These are phyloP conservation scores for Temnothorax curvispinosus DNA, from an alignment of 1,140 invertebrate species.

Conservation along the genomic window DNA sequence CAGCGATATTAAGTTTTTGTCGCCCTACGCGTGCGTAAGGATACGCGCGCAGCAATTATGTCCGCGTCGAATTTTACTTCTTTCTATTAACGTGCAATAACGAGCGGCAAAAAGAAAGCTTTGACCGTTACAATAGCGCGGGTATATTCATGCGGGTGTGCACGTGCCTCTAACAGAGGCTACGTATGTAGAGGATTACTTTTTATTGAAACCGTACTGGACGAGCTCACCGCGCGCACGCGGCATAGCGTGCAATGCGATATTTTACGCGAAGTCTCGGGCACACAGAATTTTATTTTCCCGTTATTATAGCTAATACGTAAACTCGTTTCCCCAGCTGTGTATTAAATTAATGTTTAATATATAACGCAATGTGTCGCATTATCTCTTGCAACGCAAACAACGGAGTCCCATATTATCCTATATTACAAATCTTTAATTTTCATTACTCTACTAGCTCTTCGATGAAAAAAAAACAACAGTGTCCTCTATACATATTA, in stretches of 20 bases:
- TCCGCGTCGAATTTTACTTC: slow-evolving; percentile 46
- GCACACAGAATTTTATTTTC: slow-evolving; percentile 45
- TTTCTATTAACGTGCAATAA: slow-evolving; percentile 57
- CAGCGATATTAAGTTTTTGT: slow-evolving; percentile 15
- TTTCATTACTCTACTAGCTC: slow-evolving; percentile 13
- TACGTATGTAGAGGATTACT: slow-evolving; percentile 57
- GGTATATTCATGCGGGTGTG: slow-evolving; percentile 41
- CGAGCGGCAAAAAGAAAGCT: slow-evolving; percentile 37
- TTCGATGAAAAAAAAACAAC: background rate
- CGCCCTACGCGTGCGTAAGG: background rate
- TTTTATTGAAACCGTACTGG: slow-evolving; percentile 68
- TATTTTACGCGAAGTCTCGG: slow-evolving; percentile 62
- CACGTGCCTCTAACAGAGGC: slow-evolving; percentile 49
- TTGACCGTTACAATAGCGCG: slow-evolving; percentile 58
- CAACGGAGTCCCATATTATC: background rate
- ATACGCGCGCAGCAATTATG: slow-evolving; percentile 43
- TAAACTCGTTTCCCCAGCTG: slow-evolving; percentile 34
- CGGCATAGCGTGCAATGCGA: slow-evolving; percentile 54
- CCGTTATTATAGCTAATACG: slow-evolving; percentile 53
- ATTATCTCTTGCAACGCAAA: slow-evolving; percentile 17
- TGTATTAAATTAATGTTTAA: slow-evolving; percentile 58
- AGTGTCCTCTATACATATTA: background rate
- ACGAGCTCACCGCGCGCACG: slow-evolving; percentile 39
- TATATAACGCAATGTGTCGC: slow-evolving; percentile 14
- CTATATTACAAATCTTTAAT: slow-evolving; percentile 31